Evolutionary conservation across 2,113 vertebrate species (phyloP).

Genomic region (Charadrius vociferus): DNA sequence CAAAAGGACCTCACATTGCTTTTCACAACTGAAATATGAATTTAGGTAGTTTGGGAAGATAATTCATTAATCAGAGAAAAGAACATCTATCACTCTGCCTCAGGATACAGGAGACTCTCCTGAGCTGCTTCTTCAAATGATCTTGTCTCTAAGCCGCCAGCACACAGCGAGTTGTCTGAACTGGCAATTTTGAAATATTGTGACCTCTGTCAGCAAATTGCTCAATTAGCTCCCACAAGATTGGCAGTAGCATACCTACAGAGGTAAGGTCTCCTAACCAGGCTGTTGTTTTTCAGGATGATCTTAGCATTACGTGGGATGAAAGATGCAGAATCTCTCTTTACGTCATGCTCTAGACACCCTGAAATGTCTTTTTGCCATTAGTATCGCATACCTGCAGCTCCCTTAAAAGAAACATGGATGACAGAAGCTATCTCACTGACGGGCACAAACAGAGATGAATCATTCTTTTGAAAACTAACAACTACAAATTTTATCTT

Average conservation of each 20-base stretch:
- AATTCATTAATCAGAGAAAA: not conserved
- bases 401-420: conserved; percentile 34
- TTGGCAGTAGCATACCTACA: not conserved
- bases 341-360: not conserved
- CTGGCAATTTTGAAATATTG: not conserved
- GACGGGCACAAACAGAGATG: not conserved
- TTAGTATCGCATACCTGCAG: conserved; percentile 13
- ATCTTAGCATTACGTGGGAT: not conserved
- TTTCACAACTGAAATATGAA: not conserved
- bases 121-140: not conserved
- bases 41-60: not conserved
- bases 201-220: conserved; percentile 29
- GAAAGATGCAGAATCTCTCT: not conserved
- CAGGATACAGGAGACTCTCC: not conserved
- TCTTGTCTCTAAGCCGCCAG: not conserved
- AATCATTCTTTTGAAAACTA: not conserved
- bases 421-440: not conserved
- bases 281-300: conserved; percentile 16
- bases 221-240: not conserved
- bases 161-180: not conserved
- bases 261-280: conserved; percentile 9
- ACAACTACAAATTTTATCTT: not conserved
- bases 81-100: not conserved
- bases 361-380: conserved; percentile 27
- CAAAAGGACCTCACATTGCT: not conserved